Percentiles rank a stretch among this genome's conserved stretches.
Evolutionary conservation across 1,140 invertebrate species (phyloP).

Genomic region (Sipha flava): DNA sequence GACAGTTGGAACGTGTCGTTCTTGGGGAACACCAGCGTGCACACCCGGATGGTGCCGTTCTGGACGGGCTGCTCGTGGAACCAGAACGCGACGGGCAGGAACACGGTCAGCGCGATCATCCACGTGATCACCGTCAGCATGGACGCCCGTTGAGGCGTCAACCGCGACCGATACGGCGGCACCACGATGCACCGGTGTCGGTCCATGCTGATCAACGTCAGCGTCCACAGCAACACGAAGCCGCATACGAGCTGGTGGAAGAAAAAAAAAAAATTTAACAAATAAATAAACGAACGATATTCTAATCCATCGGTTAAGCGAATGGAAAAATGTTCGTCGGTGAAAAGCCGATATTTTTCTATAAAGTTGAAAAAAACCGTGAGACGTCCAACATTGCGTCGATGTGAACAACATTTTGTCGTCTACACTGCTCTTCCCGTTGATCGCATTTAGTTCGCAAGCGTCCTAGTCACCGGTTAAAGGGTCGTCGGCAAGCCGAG

Average conservation of each 20-base stretch:
- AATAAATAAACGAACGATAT: too few species aligned
- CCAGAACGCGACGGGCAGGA: slow-evolving; percentile 50
- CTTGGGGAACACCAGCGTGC: slow-evolving; percentile 51
- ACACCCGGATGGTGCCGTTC: slow-evolving; percentile 41
- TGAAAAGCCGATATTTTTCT: too few species aligned
- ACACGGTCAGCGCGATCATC: slow-evolving; percentile 47
- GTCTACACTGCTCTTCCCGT: too few species aligned
- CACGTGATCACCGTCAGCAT: slow-evolving; percentile 46
- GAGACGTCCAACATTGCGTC: too few species aligned
- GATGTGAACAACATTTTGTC: too few species aligned
- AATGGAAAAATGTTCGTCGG: too few species aligned
- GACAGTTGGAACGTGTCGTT: slow-evolving; percentile 47
- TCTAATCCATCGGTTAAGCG: too few species aligned
- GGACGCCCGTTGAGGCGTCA: slow-evolving; percentile 46
- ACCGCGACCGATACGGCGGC: slow-evolving; percentile 50
- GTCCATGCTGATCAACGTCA: slow-evolving; percentile 53
- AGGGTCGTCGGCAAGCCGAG: too few species aligned
- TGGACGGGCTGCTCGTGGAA: slow-evolving; percentile 44
- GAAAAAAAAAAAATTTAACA: not conserved
- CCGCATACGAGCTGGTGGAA: slow-evolving; percentile 52
- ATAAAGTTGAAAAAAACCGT: too few species aligned
- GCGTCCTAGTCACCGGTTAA: too few species aligned
- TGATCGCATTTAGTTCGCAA: too few species aligned
- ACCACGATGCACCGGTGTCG: slow-evolving; percentile 51
- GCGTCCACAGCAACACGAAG: slow-evolving; percentile 53